These are phyloP conservation scores for Plumapathes pennacea DNA, from an alignment of 92 coral and sea anemone genomes.

Conservation along the genomic window DNA sequence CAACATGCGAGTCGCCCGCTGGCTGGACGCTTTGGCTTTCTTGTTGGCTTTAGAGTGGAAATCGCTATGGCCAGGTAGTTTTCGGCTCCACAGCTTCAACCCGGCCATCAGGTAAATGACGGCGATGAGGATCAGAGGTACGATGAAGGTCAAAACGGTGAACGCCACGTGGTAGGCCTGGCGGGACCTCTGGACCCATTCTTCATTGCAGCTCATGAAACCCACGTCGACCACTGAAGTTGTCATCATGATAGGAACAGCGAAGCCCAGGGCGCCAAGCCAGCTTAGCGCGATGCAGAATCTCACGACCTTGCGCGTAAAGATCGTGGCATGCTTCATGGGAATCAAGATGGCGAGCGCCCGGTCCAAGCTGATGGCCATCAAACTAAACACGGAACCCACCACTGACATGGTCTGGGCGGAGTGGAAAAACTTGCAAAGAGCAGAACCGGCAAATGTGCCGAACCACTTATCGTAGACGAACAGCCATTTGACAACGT, in stretches of 20 bases:
- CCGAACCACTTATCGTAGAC: constrained; percentile 57
- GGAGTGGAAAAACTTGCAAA: constrained; percentile 65
- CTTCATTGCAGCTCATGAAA: constrained; percentile 2
- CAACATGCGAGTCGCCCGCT: constrained; percentile 66
- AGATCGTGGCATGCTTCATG: constrained; percentile 47
- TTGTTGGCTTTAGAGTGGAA: too few species aligned
- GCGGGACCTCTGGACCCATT: not conserved
- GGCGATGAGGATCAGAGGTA: constrained; percentile 47
- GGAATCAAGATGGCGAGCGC: constrained; percentile 59
- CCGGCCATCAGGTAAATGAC: constrained; percentile 47
- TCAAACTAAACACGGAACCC: constrained; percentile 60
- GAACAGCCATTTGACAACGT: constrained; percentile 54
- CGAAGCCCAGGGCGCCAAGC: constrained; percentile 46
- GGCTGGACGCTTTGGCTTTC: constrained; percentile 42
- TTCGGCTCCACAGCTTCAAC: constrained; percentile 57
- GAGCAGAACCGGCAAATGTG: constrained; percentile 46
- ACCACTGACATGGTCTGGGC: constrained; percentile 66
- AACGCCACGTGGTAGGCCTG: constrained; percentile 4
- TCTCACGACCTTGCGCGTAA: constrained; percentile 48
- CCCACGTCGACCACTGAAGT: constrained; percentile 2
- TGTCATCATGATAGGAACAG: constrained; percentile 28
- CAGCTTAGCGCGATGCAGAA: constrained; percentile 36
- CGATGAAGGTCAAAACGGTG: constrained; percentile 23
- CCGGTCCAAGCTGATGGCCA: constrained; percentile 65
- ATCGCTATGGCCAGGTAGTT: constrained; percentile 61